Base-by-base conservation (phyloP, 2,888 invertebrate species). In the Sisyra terminalis region DNA sequence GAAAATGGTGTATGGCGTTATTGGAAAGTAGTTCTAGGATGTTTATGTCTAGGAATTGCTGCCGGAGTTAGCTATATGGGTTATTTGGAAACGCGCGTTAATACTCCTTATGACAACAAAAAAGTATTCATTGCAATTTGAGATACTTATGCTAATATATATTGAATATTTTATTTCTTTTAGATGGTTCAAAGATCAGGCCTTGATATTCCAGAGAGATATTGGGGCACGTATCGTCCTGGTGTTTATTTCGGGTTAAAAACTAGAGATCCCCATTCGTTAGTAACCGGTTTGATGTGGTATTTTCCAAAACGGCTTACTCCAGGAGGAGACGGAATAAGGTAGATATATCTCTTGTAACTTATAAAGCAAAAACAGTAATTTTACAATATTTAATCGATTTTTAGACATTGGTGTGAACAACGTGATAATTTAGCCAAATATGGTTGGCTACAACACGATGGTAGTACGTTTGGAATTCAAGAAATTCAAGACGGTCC, bases 201-300 rank as follows among this genome's bases (percentile, higher is more conserved):
- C 0, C 56, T 85, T 32, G 74, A 78, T 39, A 72, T 81, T 2
- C 78, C 82, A 0, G 80, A 84, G 9, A 70, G 79, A 34, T 90
- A 81, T 63, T 99, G 98, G 98, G 97, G 97, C 7, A 78, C 85
- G 0, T 97, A 96, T 59, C 63, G 93, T 16, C 79, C 93, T 0
- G 84, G 87, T 0, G 73, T 78, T 2, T 94, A 94, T 61, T 80
- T 94, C 59, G 94, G 93, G 0, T 63, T 98, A 57, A 89, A 92
- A 64, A 89, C 88, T 0, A 67, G 96, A 42, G 87, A 88, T 57
- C 86, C 90, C 0, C 67, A 78, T 43, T 93, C 96, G 0, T 73
- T 93, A 1, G 80, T 93, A 0, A 81, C 89, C 54, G 98, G 98
- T 1, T 65, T 96, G 15, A 94, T 97, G 93, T 97, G 96, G 97